Evolutionary conservation across 2,113 vertebrate species (phyloP).

Genomic region (Dissostichus mawsoni): DNA sequence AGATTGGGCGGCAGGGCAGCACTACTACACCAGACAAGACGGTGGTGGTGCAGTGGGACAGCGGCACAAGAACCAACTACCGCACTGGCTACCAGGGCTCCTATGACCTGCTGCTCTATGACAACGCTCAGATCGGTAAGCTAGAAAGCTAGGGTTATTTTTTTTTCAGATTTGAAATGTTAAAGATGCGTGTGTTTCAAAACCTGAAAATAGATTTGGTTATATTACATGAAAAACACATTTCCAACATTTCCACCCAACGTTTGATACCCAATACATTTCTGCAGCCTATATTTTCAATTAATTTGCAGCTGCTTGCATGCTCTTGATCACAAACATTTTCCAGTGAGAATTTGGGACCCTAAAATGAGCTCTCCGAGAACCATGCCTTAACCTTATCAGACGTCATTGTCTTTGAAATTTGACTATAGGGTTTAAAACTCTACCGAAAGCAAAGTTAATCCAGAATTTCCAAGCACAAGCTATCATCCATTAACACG

Average conservation of each 20-base stretch:
- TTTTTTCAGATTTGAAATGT: too few relatives aligned
- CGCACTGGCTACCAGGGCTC: constrained; percentile 96
- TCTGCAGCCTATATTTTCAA: not conserved
- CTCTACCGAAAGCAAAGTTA: not conserved
- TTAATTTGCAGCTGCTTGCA: not conserved
- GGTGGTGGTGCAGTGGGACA: constrained; percentile 98
- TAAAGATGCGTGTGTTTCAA: too few relatives aligned
- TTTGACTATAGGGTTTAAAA: not conserved
- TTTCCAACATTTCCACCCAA: too few relatives aligned
- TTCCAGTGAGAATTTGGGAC: not conserved
- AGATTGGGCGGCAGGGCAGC: constrained; percentile 96
- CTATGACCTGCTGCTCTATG: constrained; percentile 95
- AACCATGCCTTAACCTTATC: not conserved
- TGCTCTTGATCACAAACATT: not conserved
- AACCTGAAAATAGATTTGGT: too few relatives aligned
- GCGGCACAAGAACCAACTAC: constrained; percentile 97
- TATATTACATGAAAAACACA: too few relatives aligned
- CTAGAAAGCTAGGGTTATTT: not conserved
- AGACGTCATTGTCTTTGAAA: not conserved
- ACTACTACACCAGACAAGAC: constrained; percentile 97
- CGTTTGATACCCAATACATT: not conserved
- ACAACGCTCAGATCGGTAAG: constrained; percentile 97
- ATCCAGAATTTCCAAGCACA: not conserved
- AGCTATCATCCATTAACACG: not conserved
- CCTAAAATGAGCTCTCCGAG: not conserved